A percentile compares a stretch with the other conserved stretches of the same genome.
Evolutionary conservation across 1,140 invertebrate species (phyloP).

Genomic region (Amphibalanus amphitrite): DNA sequence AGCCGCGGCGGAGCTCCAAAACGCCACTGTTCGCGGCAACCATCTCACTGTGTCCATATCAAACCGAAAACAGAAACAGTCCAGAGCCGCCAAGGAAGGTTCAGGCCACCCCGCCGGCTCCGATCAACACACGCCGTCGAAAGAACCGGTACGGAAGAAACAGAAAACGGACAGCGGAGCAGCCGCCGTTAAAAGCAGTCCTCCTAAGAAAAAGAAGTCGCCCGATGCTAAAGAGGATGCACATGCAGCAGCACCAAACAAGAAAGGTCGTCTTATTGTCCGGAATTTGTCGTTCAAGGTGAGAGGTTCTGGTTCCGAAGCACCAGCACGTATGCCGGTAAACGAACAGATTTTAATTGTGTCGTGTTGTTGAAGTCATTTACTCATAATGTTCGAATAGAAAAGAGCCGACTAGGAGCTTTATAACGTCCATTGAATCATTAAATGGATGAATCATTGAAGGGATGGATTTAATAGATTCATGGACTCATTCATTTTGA

Average conservation of each 20-base stretch:
- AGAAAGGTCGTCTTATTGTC: slow-evolving; percentile 3
- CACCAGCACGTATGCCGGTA: slow-evolving; percentile 11
- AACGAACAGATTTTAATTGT: slow-evolving; percentile 23
- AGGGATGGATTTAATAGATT: too few species aligned
- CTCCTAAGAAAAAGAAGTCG: neutral
- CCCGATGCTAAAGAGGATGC: too few species aligned
- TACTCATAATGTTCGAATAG: too few species aligned
- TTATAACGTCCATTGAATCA: too few species aligned
- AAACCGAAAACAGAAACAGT: neutral
- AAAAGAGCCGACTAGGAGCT: too few species aligned
- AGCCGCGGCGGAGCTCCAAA: neutral
- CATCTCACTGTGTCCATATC: neutral
- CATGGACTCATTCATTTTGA: too few species aligned
- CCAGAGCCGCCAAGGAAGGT: neutral
- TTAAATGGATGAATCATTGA: too few species aligned
- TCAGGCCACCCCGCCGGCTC: neutral
- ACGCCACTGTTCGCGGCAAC: neutral
- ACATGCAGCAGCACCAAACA: neutral
- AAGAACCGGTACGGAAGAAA: neutral
- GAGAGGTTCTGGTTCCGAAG: neutral
- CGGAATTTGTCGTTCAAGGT: slow-evolving; percentile 8
- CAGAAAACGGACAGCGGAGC: neutral
- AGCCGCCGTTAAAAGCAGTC: neutral
- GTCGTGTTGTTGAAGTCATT: too few species aligned
- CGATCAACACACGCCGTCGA: neutral